phyloP scores from a whole-genome alignment of 2,888 invertebrate genomes.

The Stictocephala bisonia region DNA sequence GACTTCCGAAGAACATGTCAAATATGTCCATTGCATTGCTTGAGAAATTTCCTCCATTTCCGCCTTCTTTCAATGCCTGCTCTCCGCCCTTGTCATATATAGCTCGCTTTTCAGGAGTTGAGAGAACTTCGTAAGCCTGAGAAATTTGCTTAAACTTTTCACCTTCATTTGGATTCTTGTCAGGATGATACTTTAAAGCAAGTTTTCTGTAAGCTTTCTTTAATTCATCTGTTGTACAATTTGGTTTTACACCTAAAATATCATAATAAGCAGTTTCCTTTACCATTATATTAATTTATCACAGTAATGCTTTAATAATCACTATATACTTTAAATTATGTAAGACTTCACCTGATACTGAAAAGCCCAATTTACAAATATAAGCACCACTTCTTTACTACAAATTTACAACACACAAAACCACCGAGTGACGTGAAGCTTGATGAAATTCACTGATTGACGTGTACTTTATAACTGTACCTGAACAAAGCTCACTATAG shows the following conservation, averaged over 20 bases:
- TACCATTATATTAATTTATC: conserved; percentile 79
- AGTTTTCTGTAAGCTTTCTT: conserved; percentile 97
- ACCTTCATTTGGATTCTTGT: conserved; percentile 97
- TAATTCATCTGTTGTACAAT: conserved; percentile 86
- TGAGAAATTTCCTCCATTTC: conserved; percentile 79
- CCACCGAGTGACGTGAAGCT: too few relatives aligned
- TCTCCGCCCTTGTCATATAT: conserved; percentile 96
- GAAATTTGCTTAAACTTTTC: conserved; percentile 97
- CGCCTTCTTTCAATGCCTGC: conserved; percentile 94
- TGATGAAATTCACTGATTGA: too few relatives aligned
- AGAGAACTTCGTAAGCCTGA: conserved; percentile 96
- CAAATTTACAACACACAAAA: too few relatives aligned
- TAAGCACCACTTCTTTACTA: too few relatives aligned
- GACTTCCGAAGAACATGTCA: conserved; percentile 92
- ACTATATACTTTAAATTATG: too few relatives aligned
- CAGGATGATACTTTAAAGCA: conserved; percentile 97
- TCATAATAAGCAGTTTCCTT: conserved; percentile 98
- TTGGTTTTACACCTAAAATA: conserved; percentile 91
- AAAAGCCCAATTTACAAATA: too few relatives aligned
- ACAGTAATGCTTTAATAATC: too few relatives aligned
- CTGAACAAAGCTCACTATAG: too few relatives aligned
- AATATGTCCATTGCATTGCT: conserved; percentile 97
- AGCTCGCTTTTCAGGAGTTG: conserved; percentile 90
- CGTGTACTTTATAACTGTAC: too few relatives aligned
- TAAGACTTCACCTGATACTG: too few relatives aligned